Evolutionary conservation across 2,888 invertebrate genomes (phyloP), one percentile per base, ranked within the genome.

Genomic region (Epinotia nisella): DNA sequence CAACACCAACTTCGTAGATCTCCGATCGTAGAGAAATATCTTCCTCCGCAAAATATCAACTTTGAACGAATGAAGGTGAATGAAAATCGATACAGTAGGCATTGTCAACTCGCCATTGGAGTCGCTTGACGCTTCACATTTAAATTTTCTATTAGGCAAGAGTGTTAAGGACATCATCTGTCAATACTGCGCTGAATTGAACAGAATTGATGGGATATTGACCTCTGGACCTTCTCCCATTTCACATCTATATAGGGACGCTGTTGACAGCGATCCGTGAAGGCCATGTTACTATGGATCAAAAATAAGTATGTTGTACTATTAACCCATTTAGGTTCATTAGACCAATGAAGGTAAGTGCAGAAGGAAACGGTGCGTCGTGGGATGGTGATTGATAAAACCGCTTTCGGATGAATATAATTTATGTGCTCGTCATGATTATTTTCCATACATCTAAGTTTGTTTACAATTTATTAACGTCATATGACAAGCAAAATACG

Each of bases 121-220:
- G 15, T 45, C 15, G 1, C 45, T 15, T 45, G 41, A 19, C 21
- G 21, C 35, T 49, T 29, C 49, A n/a, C n/a, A 11, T 35, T 56
- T 53, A 41, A 73, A 59, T 15, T 62, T 56, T 71, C 62, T 61
- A 70, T 75, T 70, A 73, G 61, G 73, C 70, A 72, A 70, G 39
- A 59, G 59, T 68, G 70, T 51, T 75, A 59, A n/a, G n/a, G 71
- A 60, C 71, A 70, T 68, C 68, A 78, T 79, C 77, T 77, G 77
- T 80, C 78, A 77, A 79, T 75, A 70, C 61, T 58, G 66, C 75
- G 68, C 56, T 77, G 70, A 78, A 80, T 80, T 79, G 80, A 65
- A 76, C 64, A 77, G 78, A 78, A 79, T 81, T 81, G 79, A 67
- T 76, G 61, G 74, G 51, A 74, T 78, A 78, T 71, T 79, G 79